Evolutionary conservation across 2,113 vertebrate genomes (phyloP), one percentile per base, ranked within the genome.

Genomic region (Meles meles): DNA sequence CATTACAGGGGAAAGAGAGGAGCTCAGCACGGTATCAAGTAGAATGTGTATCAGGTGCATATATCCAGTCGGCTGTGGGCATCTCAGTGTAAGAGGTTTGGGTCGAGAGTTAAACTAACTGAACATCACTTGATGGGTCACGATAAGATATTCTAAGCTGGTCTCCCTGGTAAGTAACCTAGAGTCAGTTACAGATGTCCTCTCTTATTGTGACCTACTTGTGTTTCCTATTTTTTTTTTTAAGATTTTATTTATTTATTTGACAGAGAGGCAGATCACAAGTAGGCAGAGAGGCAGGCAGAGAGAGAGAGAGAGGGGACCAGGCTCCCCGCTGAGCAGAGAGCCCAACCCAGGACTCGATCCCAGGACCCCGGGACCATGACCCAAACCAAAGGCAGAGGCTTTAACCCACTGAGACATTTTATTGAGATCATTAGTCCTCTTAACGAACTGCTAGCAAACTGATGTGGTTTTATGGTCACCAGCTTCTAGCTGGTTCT

Each of bases 341-440:
- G 15, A 1, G 49, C 49, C 49, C 49, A 0, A 52, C 5, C 1
- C 0, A 1, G 15, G 15, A 52, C 4, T 52, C 0, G 49, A 52
- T 52, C 49, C 15, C 14, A 52, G 49, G 49, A 52, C 49, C 49
- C 49, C 5, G 15, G 49, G 49, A 17, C 49, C 49, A 52, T 1
- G 14, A 52, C 49, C 49, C 4, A 1, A 52, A 15, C 49, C 15
- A 5, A 52, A 52, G 49, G 14, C 49, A 52, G 15, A 52, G 49
- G 15, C 49, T 52, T 52, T 52, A 52, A 52, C 49, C 49, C 49
- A 52, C 49, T 15, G 49, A 52, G n/a, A 63, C 89, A 2, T n/a
- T 90, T 47, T 18, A 44, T 31, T 29, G 63, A 69, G 39, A 17
- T 71, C 39, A 23, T 82, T 42, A 12, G 39, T 71, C 34, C 47